Base-by-base conservation (phyloP, 2,888 invertebrate species). In the Drosophila colorata region DNA sequence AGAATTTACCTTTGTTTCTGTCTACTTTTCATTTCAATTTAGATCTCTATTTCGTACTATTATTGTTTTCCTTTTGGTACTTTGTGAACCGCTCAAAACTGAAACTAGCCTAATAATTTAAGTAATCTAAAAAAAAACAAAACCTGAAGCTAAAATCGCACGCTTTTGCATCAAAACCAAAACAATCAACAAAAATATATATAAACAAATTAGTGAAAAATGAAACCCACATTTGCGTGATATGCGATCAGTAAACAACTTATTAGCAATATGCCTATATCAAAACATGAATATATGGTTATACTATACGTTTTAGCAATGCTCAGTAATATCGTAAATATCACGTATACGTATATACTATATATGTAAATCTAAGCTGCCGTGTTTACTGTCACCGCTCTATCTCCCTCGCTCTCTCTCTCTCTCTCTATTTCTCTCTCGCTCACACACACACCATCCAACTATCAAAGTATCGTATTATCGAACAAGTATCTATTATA, bases 141-240 rank as follows among this genome's bases (percentile, higher is more conserved):
- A 82, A 80, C 74, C 73, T 73, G 78, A 90, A 79, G 77, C 73
- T 78, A 87, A 89, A 86, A 87, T 80, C 89, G 92, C 91, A 91
- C 92, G 92, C 91, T 92, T 91, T 91, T 91, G 92, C 91, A 90
- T 91, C 86, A 80, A 89, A 81, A 78, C 74, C 61, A 69, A 67
- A 74, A 55, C 51, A 67, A 68, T 56, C 51, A 67, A 68, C 53
- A 55, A 46, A 69, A 61, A 57, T 65, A 48, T 48, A 33, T 52
- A 63, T 37, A 49, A 51, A 55, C 23, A 56, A 67, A 59, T 61
- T 78, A 77, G 66, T 40, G 31, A 46, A 65, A 80, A 64, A 51
- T 31, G 61, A 88, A 70, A 69, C 51, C 69, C 89, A 88, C 89
- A 69, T 81, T 89, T 87, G 80, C 68, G 78, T 78, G 72, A 80